Base-by-base conservation (phyloP, 2,888 invertebrate species). In the Ptychoptera contaminata region DNA sequence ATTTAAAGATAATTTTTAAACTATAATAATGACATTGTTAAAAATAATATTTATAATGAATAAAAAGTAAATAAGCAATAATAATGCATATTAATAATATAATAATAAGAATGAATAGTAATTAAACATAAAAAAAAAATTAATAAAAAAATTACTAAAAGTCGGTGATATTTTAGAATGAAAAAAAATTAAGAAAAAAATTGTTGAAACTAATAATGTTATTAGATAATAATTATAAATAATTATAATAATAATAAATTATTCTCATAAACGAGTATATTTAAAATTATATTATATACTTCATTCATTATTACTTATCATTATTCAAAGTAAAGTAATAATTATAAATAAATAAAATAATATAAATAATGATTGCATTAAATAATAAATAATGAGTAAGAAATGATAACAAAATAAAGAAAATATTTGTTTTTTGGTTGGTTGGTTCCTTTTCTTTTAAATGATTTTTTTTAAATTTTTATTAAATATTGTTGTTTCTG, bases 111-210 rank as follows among this genome's bases (percentile, higher is more conserved):
- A 11, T 7, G 8, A 11, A 7, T 32, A 32, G 8, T 32, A 32
- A 32, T 7, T 4, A 32, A 32, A 9, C 4, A 32, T 11, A 32
- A 9, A 32, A 32, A 32, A 32, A 32, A 3, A 32, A 32, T 11
- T 32, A 32, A 32, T 7, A 11, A 32, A 30, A 39, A 34, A 42
- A n/a, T 34, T 30, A 42, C 16, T 42, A 30, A 42, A 34, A 35
- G 42, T 42, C 42, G 42, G 36, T 42, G 42, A 42, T 42, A 42
- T 42, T 42, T 42, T 42, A 42, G 42, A 35, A 23, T 23, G 23
- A 23, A 23, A 42, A 42, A 41, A 41, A n/a, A n/a, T n/a, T n/a
- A n/a, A n/a, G n/a, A n/a, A n/a, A 40, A 30, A 40, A 42, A 35
- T 35, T 40, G 40, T 40, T 40, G 40, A 40, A 23, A 23, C 23